A percentile compares a stretch with the other conserved stretches of the same genome.
Evolutionary conservation across 2,113 vertebrate species (phyloP).

Genomic region (Martes martes): DNA sequence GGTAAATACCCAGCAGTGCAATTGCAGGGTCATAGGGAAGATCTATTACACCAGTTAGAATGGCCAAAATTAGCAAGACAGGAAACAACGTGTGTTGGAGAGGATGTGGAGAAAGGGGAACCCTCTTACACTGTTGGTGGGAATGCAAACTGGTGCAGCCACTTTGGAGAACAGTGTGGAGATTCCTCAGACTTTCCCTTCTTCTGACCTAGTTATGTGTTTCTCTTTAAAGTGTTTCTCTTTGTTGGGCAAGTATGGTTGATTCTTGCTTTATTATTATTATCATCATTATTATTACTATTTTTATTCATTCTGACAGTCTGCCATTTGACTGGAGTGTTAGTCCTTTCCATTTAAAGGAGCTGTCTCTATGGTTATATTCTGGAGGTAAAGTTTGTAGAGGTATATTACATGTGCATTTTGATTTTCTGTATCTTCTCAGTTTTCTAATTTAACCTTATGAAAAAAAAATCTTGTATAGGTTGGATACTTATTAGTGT

Average conservation of each 20-base stretch:
- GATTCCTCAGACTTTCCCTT: neutral
- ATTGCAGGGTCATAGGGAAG: no score
- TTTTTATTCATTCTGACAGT: neutral
- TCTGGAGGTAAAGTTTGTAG: neutral
- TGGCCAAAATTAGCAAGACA: no score
- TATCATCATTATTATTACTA: neutral
- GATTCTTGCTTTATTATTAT: neutral
- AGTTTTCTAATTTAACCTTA: constrained; percentile 1
- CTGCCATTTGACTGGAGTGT: neutral
- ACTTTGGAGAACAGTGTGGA: no score
- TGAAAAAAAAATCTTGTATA: neutral
- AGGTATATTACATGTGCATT: neutral
- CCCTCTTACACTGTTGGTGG: no score
- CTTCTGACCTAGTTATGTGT: neutral
- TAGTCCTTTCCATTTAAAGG: neutral
- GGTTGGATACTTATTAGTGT: neutral
- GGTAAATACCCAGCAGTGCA: no score
- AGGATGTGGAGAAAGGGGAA: no score
- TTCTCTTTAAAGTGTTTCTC: neutral
- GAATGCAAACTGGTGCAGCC: no score
- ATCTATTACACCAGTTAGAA: no score
- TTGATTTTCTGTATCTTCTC: neutral
- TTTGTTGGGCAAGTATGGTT: neutral
- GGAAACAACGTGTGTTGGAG: no score
- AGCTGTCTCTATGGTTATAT: neutral